Conservation (phyloP, 2,113 vertebrate species). For the Xiphophorus maculatus region DNA sequence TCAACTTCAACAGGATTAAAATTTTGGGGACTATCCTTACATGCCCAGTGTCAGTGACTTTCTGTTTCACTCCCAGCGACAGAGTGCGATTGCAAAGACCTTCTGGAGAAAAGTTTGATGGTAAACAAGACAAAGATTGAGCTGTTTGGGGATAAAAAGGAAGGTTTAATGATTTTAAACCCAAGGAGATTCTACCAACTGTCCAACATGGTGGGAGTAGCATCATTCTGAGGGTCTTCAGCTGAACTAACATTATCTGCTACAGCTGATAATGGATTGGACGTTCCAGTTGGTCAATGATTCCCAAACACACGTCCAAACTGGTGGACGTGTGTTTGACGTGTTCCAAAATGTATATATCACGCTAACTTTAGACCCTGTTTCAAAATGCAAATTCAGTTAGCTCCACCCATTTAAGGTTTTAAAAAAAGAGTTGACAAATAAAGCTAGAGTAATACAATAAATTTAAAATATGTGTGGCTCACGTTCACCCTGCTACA, state of each 20-base stretch:
- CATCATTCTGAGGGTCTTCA: neutral
- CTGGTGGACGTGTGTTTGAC: too few species aligned
- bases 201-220: neutral
- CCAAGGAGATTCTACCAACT: neutral
- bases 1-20: too few species aligned
- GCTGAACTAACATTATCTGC: too few species aligned
- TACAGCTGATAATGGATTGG: neutral
- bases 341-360: too few species aligned
- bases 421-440: neutral
- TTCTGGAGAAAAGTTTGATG: neutral
- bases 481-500: neutral
- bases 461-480: neutral
- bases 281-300: neutral
- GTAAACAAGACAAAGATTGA: neutral
- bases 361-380: neutral
- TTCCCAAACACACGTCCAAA: neutral
- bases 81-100: neutral
- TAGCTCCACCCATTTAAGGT: neutral
- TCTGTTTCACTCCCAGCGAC: too few species aligned
- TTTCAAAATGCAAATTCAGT: neutral
- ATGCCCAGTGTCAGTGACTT: too few species aligned
- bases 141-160: neutral
- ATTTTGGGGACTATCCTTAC: too few species aligned
- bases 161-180: neutral
- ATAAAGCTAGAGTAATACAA: neutral